Conservation (phyloP, 2,113 vertebrate genomes). For the Lophochroa leadbeateri region DNA sequence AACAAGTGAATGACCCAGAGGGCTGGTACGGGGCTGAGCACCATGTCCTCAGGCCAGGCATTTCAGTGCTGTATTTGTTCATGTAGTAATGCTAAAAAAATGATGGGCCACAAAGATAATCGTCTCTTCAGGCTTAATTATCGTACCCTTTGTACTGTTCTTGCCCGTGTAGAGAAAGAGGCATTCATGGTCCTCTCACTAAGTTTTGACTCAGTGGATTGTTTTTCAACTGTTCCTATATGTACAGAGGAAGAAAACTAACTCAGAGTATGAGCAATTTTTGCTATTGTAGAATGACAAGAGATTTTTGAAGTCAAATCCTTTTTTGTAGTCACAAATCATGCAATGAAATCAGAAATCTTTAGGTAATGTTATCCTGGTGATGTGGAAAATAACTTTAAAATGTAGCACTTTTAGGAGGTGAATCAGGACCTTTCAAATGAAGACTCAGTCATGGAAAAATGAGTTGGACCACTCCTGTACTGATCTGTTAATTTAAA, state of each 20-base stretch:
- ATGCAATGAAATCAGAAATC: not conserved
- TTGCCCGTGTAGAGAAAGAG: not conserved
- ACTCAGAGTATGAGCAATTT: not conserved
- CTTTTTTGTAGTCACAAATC: not conserved
- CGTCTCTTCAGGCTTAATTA: slow-evolving; percentile 25
- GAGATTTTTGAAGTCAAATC: not conserved
- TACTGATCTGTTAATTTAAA: not conserved
- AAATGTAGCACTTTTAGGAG: not conserved
- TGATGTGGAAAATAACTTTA: not conserved
- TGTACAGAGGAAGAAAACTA: not conserved
- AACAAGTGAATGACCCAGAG: not conserved
- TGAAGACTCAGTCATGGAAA: not conserved
- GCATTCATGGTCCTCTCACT: not conserved
- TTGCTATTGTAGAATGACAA: not conserved
- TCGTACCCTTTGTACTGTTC: not conserved
- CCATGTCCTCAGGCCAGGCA: slow-evolving; percentile 11
- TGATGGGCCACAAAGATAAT: not conserved
- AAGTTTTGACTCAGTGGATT: not conserved
- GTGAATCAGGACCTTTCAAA: not conserved
- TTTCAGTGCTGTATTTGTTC: slow-evolving; percentile 55
- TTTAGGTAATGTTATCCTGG: not conserved
- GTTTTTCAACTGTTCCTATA: not conserved
- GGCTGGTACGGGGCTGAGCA: not conserved
- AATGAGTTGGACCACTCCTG: not conserved
- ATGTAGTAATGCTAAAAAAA: not conserved